Conservation (phyloP, 2,888 invertebrate genomes). For the Drosophila robusta region DNA sequence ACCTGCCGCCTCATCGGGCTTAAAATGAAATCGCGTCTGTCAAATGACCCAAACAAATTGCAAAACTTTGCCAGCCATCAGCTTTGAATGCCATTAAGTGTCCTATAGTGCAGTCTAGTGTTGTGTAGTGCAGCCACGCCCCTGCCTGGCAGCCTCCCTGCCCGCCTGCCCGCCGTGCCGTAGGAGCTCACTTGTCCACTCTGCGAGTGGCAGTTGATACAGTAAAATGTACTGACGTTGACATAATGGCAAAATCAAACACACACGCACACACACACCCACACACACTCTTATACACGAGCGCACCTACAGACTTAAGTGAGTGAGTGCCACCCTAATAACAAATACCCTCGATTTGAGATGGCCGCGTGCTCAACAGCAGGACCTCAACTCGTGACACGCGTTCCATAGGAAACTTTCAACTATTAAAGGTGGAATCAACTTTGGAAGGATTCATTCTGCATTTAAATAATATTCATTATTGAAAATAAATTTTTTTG, state of each 20-base stretch:
- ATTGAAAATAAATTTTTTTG: too few species aligned
- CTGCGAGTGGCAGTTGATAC: slow-evolving; percentile 51
- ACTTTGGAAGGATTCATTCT: too few species aligned
- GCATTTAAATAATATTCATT: too few species aligned
- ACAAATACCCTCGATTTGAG: slow-evolving; percentile 45
- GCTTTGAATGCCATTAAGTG: slow-evolving; percentile 65
- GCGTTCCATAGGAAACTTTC: not conserved
- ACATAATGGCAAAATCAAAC: slow-evolving; percentile 65
- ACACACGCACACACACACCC: slow-evolving; percentile 25
- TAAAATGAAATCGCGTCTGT: slow-evolving; percentile 59
- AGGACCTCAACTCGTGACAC: slow-evolving; percentile 18
- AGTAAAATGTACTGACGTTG: slow-evolving; percentile 58
- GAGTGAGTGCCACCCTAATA: slow-evolving; percentile 37
- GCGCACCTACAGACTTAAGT: slow-evolving; percentile 28
- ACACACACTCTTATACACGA: not conserved
- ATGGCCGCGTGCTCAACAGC: slow-evolving; percentile 1
- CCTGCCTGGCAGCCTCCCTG: too few species aligned
- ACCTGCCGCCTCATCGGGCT: slow-evolving; percentile 27
- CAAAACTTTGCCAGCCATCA: slow-evolving; percentile 58
- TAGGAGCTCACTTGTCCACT: slow-evolving; percentile 26
- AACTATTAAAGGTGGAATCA: too few species aligned
- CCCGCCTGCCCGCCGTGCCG: not conserved
- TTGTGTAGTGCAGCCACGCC: slow-evolving; percentile 19
- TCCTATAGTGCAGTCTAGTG: slow-evolving; percentile 12
- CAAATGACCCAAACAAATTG: slow-evolving; percentile 69